phyloP scores from a whole-genome alignment of 2,113 vertebrate genomes.

The Sula dactylatra region DNA sequence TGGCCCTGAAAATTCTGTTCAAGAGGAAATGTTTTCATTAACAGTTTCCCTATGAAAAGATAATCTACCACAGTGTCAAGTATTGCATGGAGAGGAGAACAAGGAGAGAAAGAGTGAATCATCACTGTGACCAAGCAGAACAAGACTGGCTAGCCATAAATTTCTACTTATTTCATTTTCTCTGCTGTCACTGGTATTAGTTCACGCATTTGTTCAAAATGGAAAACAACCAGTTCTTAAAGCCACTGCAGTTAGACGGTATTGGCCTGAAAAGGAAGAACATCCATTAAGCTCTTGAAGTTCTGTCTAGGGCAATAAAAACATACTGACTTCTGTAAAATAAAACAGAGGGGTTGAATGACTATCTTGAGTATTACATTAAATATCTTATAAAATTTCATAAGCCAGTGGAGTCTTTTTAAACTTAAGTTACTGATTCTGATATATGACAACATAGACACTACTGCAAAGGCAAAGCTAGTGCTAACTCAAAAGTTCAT shows the following conservation, averaged over 20 bases:
- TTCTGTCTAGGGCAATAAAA: not conserved
- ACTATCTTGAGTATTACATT: not conserved
- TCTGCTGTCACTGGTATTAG: not conserved
- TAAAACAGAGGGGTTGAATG: not conserved
- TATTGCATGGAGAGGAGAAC: not conserved
- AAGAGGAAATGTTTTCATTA: not conserved
- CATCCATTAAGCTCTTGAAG: not conserved
- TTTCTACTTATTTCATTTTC: not conserved
- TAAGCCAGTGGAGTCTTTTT: not conserved
- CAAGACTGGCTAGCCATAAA: not conserved
- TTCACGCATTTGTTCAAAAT: not conserved
- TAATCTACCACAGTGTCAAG: not conserved
- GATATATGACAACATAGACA: not conserved
- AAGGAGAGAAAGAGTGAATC: not conserved
- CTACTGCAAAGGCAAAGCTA: not conserved
- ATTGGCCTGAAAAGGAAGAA: not conserved
- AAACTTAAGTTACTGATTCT: not conserved
- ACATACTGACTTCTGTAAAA: not conserved
- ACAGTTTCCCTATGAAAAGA: not conserved
- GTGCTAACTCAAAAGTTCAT: not conserved
- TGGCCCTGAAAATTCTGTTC: not conserved
- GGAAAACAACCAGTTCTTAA: not conserved
- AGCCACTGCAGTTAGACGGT: not conserved
- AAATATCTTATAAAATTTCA: not conserved
- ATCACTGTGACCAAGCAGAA: not conserved